Percentiles rank a stretch among this genome's conserved stretches.
phyloP scores from a whole-genome alignment of 2,888 invertebrate species.

The Sphaerophoria taeniata region DNA sequence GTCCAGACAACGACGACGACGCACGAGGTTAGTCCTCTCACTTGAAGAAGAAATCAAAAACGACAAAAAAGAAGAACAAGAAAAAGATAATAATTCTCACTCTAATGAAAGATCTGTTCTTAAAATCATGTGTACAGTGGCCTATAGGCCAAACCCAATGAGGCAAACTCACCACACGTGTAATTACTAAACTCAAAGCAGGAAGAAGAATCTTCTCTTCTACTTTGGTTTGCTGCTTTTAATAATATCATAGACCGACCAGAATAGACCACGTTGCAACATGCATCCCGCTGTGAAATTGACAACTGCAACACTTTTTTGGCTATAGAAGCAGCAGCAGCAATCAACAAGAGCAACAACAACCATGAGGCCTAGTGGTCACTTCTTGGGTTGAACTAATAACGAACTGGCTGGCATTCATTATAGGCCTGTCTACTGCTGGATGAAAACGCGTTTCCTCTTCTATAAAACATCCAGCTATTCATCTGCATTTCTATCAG shows the following conservation, averaged over 20 bases:
- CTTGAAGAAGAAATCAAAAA: background rate
- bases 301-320: conserved; percentile 74
- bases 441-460: conserved; percentile 53
- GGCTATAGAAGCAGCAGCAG: conserved; percentile 15
- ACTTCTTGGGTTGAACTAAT: conserved; percentile 67
- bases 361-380: conserved; percentile 58
- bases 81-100: conserved; percentile 62
- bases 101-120: conserved; percentile 65
- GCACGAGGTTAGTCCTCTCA: background rate
- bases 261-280: conserved; percentile 25
- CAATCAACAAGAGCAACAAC: background rate
- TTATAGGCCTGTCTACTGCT: conserved; percentile 62
- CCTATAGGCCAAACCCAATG: conserved; percentile 40
- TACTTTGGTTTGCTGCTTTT: conserved; percentile 33
- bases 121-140: background rate
- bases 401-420: conserved; percentile 71
- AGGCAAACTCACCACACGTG: conserved; percentile 49
- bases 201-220: conserved; percentile 51
- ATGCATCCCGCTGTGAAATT: conserved; percentile 71
- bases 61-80: background rate
- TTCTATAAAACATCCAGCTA: conserved; percentile 32
- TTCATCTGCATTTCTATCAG: conserved; percentile 72
- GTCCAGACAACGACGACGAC: conserved; percentile 38
- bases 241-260: conserved; percentile 53
- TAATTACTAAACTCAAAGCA: conserved; percentile 67